Conservation (phyloP, 1,140 invertebrate genomes). For the Hyphantria cunea region DNA sequence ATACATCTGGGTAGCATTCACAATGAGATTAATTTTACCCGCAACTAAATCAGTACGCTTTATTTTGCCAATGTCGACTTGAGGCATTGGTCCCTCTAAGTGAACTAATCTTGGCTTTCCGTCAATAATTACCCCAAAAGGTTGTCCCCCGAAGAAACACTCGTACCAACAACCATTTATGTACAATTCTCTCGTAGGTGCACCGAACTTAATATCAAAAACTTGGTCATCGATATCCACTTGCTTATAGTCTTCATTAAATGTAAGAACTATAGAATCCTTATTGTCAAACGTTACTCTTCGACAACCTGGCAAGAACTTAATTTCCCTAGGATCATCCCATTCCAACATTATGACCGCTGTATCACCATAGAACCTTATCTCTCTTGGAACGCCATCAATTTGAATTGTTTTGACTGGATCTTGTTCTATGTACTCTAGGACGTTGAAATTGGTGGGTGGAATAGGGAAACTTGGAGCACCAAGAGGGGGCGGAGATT, state of each 20-base stretch:
- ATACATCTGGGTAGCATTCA: slow-evolving; percentile 89
- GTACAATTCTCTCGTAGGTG: slow-evolving; percentile 95
- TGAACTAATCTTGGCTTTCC: slow-evolving; percentile 89
- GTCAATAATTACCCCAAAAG: slow-evolving; percentile 91
- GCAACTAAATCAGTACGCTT: slow-evolving; percentile 89
- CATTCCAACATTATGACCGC: slow-evolving; percentile 92
- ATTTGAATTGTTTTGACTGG: slow-evolving; percentile 92
- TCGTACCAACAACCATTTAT: slow-evolving; percentile 94
- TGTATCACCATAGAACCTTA: slow-evolving; percentile 92
- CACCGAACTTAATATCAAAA: slow-evolving; percentile 93
- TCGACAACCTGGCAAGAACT: slow-evolving; percentile 88
- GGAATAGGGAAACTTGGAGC: slow-evolving; percentile 73
- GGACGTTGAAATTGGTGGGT: slow-evolving; percentile 81
- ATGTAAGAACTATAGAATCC: slow-evolving; percentile 85
- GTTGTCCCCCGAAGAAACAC: slow-evolving; percentile 95
- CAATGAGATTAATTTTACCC: slow-evolving; percentile 91
- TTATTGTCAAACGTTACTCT: slow-evolving; percentile 87
- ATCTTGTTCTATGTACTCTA: slow-evolving; percentile 85
- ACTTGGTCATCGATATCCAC: slow-evolving; percentile 87
- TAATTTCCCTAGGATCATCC: slow-evolving; percentile 93
- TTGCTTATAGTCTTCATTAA: slow-evolving; percentile 88
- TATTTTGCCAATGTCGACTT: slow-evolving; percentile 88
- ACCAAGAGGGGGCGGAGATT: slow-evolving; percentile 68
- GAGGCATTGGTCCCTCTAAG: slow-evolving; percentile 93
- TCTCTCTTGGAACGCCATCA: slow-evolving; percentile 90